Conservation (phyloP, 2,113 vertebrate species). For the Puma concolor region DNA sequence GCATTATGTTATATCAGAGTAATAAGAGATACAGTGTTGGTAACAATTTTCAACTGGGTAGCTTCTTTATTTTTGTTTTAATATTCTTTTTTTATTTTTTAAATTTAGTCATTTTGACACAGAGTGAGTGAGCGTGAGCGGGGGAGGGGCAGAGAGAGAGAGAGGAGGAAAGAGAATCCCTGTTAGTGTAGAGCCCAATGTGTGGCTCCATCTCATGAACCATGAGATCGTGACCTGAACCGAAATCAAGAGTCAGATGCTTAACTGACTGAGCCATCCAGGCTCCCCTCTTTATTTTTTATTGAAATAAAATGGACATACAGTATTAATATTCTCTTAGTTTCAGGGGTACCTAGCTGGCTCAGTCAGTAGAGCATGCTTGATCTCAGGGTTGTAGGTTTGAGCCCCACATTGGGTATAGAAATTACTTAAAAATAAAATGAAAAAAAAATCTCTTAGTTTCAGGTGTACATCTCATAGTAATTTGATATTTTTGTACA, state of each 20-base stretch:
- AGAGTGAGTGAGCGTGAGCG: too few species aligned
- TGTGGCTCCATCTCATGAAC: too few species aligned
- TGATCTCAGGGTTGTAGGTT: not conserved
- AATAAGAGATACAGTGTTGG: not conserved
- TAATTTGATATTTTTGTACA: not conserved
- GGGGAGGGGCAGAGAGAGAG: too few species aligned
- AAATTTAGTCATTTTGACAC: too few species aligned
- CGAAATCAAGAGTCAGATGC: too few species aligned
- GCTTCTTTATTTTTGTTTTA: not conserved
- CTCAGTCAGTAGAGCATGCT: not conserved
- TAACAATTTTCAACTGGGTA: not conserved
- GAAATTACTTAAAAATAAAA: not conserved
- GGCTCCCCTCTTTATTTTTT: too few species aligned
- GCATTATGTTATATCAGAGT: not conserved
- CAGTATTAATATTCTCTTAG: not conserved
- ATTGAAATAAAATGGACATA: not conserved
- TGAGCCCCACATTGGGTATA: not conserved
- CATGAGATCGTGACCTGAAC: too few species aligned
- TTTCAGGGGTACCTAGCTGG: not conserved
- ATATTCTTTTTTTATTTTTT: too few species aligned
- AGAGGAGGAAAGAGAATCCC: too few species aligned
- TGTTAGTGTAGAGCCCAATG: too few species aligned
- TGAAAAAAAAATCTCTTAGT: not conserved
- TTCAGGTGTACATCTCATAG: not conserved
- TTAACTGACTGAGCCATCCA: too few species aligned